These are phyloP conservation scores for Benitochromis conjunctus DNA, from an alignment of 2,113 vertebrate genomes.

Conservation along the genomic window DNA sequence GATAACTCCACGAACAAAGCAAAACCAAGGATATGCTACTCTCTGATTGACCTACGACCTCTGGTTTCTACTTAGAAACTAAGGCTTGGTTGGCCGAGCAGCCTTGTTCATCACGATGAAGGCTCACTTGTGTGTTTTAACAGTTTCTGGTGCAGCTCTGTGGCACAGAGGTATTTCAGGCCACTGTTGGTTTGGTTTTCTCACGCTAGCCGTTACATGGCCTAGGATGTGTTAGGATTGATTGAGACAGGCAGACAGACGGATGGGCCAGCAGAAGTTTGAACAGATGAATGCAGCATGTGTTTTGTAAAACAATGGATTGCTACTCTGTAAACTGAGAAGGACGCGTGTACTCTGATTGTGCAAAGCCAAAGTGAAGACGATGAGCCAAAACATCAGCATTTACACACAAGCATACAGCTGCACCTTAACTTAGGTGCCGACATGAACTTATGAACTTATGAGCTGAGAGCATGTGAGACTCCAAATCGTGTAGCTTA, in stretches of 20 bases:
- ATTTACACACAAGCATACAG: background rate
- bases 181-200: background rate
- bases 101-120: background rate
- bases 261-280: accelerated
- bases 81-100: background rate
- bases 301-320: background rate
- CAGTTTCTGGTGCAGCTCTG: background rate
- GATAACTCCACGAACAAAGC: accelerated
- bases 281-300: accelerated
- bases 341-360: background rate
- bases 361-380: background rate
- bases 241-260: background rate
- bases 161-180: background rate
- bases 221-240: background rate
- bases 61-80: background rate
- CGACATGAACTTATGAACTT: background rate
- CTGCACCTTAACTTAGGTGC: background rate
- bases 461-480: background rate
- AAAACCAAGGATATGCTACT: background rate
- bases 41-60: background rate
- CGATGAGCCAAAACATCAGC: background rate
- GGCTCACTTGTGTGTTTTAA: background rate
- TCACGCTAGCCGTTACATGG: background rate
- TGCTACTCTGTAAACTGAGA: accelerated
- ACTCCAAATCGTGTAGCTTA: background rate